Evolutionary conservation across 1,140 invertebrate species (phyloP), one percentile per base, ranked within the genome.

Genomic region (Drosophila pachea): DNA sequence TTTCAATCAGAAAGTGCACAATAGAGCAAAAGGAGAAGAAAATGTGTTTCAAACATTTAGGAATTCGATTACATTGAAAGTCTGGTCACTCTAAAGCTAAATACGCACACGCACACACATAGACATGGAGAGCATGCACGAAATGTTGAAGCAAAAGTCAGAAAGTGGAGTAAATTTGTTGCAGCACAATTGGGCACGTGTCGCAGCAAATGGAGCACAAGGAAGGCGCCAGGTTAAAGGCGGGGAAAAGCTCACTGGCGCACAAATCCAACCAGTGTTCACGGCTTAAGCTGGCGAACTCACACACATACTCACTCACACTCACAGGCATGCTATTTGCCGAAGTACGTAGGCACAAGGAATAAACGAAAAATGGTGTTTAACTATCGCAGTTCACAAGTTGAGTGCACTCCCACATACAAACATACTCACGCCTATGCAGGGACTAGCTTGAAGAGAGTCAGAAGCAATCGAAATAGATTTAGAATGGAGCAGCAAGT

Each of bases 151-250:
- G 58, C 47, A 33, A 53, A 58, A 73, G 53, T 63, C 60, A 70
- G 67, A 76, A 76, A 77, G 69, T 77, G 62, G 62, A 82, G 69
- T 81, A 67, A 76, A 81, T 81, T 81, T 81, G 77, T 74, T 70
- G 70, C 78, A 74, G 74, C 78, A 81, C 76, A 81, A 81, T 82
- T 82, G 78, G 79, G 77, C 77, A 81, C 77, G 74, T 81, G 77
- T 82, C 69, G 65, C 64, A 65, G 43, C 61, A 76, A 82, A 61
- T 81, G 74, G 66, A 73, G 62, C 68, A 47, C 50, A 58, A 72
- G 43, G 14, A 35, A 74, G 52, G 40, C 35, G 64, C 62, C 53
- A 73, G 70, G 65, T 55, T 54, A 52, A 53, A 33, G 36, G 66
- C 56, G 48, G 53, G 54, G 60, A 45, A n/a, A 16, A 2, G 67